Percentiles rank a stretch among this genome's conserved stretches.
Evolutionary conservation across 2,797 vertebrate genomes (phyloP).

Genomic region (Urophycis tenuis): DNA sequence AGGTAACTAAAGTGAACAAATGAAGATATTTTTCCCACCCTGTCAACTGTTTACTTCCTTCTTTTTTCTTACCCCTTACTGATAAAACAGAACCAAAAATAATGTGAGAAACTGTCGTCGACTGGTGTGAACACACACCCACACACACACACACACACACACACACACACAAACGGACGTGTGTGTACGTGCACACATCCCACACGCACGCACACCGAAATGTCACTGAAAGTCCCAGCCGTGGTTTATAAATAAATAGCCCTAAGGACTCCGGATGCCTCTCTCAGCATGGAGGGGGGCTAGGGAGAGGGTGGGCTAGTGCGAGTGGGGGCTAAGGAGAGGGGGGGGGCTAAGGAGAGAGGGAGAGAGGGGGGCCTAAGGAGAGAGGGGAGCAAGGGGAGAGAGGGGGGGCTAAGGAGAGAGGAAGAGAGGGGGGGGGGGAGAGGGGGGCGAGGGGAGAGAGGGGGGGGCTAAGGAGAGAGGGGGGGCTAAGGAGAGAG

Average conservation of each 20-base stretch:
- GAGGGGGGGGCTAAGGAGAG: too few relatives aligned
- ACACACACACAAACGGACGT: too few relatives aligned
- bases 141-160: not conserved
- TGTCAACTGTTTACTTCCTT: not conserved
- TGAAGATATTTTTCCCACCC: not conserved
- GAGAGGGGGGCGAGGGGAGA: too few relatives aligned
- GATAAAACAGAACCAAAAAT: not conserved
- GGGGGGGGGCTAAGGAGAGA: not conserved
- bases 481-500: too few relatives aligned
- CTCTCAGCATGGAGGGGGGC: not conserved
- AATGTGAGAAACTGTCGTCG: not conserved
- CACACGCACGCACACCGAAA: slow-evolving; percentile 30
- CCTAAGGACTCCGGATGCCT: slow-evolving; percentile 39
- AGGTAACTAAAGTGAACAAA: not conserved
- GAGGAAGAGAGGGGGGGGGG: too few relatives aligned
- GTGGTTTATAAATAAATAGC: slow-evolving; percentile 56
- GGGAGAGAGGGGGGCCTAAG: too few relatives aligned
- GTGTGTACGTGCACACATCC: too few relatives aligned
- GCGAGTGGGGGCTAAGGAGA: too few relatives aligned
- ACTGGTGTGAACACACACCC: not conserved
- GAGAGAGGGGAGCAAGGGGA: too few relatives aligned
- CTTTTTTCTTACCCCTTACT: not conserved
- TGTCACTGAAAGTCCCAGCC: slow-evolving; percentile 58
- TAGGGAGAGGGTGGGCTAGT: not conserved
- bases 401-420: too few relatives aligned